Conservation (phyloP, 2,113 vertebrate genomes). For the Megaceryle maxima region DNA sequence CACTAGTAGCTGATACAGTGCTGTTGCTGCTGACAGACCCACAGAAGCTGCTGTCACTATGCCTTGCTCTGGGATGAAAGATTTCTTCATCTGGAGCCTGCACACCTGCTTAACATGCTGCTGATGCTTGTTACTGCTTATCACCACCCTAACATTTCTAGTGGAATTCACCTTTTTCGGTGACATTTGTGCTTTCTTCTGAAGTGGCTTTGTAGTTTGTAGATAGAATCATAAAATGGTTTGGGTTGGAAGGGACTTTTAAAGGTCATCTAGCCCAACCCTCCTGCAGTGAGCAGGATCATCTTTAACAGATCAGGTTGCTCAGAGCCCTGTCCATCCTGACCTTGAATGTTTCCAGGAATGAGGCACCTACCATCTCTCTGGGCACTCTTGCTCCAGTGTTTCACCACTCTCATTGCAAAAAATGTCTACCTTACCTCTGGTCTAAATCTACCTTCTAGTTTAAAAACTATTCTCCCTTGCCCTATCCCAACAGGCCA, state of each 20-base stretch:
- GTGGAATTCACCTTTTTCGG: not conserved
- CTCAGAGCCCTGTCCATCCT: not conserved
- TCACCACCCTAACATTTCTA: not conserved
- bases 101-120: not conserved
- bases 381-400: not conserved
- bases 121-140: not conserved
- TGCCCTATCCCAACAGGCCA: not conserved
- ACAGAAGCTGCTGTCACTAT: not conserved
- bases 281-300: not conserved
- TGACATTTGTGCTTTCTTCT: not conserved
- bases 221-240: not conserved
- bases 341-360: not conserved
- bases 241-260: not conserved
- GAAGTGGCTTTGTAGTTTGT: not conserved
- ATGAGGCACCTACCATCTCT: not conserved
- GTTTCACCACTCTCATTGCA: not conserved
- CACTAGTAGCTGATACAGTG: fast-evolving
- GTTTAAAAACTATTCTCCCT: not conserved
- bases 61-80: not conserved
- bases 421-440: not conserved
- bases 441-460: not conserved
- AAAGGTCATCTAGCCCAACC: not conserved
- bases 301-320: not conserved
- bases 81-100: not conserved
- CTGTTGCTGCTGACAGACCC: not conserved